These are phyloP conservation scores for Alligator sinensis DNA, from an alignment of 2,113 vertebrate species.

Conservation along the genomic window DNA sequence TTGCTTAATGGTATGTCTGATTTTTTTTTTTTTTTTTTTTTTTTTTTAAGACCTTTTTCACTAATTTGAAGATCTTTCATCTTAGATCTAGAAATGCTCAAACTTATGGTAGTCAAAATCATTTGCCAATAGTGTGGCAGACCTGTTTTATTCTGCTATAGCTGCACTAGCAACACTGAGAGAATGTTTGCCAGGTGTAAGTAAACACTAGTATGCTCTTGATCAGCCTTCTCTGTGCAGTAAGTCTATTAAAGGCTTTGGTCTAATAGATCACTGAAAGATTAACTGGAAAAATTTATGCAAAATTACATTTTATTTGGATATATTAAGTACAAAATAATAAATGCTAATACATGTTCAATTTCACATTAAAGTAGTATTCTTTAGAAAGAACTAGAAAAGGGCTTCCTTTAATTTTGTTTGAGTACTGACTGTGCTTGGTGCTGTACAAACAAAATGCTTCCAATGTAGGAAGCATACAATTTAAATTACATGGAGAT, in stretches of 20 bases:
- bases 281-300: not conserved
- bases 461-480: not conserved
- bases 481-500: not conserved
- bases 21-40: too few species aligned
- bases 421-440: not conserved
- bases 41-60: not conserved
- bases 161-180: not conserved
- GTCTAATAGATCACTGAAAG: not conserved
- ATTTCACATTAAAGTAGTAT: not conserved
- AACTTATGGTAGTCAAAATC: not conserved
- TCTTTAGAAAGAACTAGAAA: constrained; percentile 31
- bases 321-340: constrained; percentile 10
- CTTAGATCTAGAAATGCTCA: not conserved
- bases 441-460: not conserved
- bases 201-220: not conserved
- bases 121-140: not conserved
- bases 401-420: constrained; percentile 50
- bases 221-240: not conserved
- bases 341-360: not conserved
- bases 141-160: not conserved
- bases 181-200: not conserved
- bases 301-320: too few species aligned
- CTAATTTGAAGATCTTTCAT: not conserved
- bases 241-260: not conserved
- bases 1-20: not conserved